Evolutionary conservation across 2,888 invertebrate genomes (phyloP), one percentile per base, ranked within the genome.

Genomic region (Cantharis flavilabris): DNA sequence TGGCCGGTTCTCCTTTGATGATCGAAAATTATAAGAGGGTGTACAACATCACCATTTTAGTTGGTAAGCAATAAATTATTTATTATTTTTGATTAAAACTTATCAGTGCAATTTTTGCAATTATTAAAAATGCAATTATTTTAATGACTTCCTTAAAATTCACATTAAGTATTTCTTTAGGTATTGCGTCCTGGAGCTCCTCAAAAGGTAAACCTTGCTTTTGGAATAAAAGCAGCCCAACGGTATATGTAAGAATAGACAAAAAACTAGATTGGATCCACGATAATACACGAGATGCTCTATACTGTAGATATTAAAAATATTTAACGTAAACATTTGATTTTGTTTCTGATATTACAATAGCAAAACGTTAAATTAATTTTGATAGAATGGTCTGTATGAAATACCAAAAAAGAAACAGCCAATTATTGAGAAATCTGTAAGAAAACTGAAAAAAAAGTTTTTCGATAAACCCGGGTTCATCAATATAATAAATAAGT

Each of bases 181-280:
- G 92, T 76, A 83, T 92, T 13, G 91, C 92, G 1, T 91, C 92
- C 0, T 92, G 92, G 92, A 92, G 92, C n/a, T 90, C 91, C 70
- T 91, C 91, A 71, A 92, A 91, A 83, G 91, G 91, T 16, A 88
- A 90, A 83, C 89, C 89, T 9, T 89, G 88, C 70, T 89, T 84
- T 87, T 62, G 62, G 70, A 65, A 67, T 23, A 65, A 62, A 65
- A 62, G 23, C n/a, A 62, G 23, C n/a, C 79, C 88, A 88, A 90
- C 90, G 20, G 88, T 91, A 3, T 91, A 91, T 83, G 91, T 91
- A 3, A 89, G 90, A 83, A 89, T 91, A 28, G 89, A 89, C 81
- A 84, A 89, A 75, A 90, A 89, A 83, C 86, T 89, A 67, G 87
- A 89, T 73, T 91, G 91, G 91, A 90, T 91, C 69, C 75, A 78